Base-by-base conservation (phyloP, 2,888 invertebrate genomes). In the Euzetes globulus region DNA sequence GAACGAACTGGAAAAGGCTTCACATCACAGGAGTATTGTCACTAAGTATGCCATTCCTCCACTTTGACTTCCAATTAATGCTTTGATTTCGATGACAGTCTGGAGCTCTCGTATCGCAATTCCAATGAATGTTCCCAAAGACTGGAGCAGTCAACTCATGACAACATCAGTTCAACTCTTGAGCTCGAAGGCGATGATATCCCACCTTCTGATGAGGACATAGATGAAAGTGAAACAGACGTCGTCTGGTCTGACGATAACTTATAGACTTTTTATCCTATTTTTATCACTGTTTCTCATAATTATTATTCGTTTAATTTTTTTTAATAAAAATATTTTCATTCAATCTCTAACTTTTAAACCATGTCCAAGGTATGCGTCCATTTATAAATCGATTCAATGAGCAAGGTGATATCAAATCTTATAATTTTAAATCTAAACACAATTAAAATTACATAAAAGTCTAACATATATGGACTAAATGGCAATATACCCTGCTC, bases 1-100 rank as follows among this genome's bases (percentile, higher is more conserved):
- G 72, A 87, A 87, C 76, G 87, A 88, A 78, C 87, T 88, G 75
- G 88, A 88, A 72, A 88, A 88, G 79, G 89, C 90, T 29, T 84
- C 89, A 74, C 86, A 88, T 78, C 88, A 89, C 80, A 90, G 88
- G 81, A 87, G 85, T 72, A 85, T 87, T 78, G 88, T 89, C 3
- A 82, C 89, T 29, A 87, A 87, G 88, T 88, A 82, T 81, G 82
- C 79, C 71, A 3, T 47, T 47, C 33, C n/a, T 71, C 37, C 29
- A 5, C 19, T 22, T 17, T 11, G 1, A 25, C 29, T n/a, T 55
- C 41, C 29, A 72, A 19, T 50, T 13, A 27, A 65, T 19, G 19
- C 17, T 27, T 68, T 73, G 2, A 2, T 70, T 33, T 17, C 15
- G 15, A 72, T 47, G n/a, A n/a, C n/a, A 72, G 72, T 22, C 33